Percentiles rank a stretch among this genome's conserved stretches.
phyloP scores from a whole-genome alignment of 2,797 vertebrate genomes.

The Chromobotia macracanthus region DNA sequence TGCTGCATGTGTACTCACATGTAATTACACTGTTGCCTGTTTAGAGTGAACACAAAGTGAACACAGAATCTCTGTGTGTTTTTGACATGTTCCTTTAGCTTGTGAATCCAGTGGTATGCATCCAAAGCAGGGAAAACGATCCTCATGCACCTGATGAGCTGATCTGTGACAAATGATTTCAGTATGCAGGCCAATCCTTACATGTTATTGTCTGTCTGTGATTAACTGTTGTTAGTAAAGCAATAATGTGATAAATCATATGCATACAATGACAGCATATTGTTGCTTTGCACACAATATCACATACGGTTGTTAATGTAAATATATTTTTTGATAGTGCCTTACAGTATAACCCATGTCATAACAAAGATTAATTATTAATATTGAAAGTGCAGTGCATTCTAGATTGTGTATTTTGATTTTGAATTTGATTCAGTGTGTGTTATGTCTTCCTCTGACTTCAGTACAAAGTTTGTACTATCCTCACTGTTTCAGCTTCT shows the following conservation, averaged over 20 bases:
- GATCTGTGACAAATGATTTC: neutral
- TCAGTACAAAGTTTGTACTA: conserved; percentile 61
- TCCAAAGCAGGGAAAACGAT: conserved; percentile 13
- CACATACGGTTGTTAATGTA: conserved; percentile 34
- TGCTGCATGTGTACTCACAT: neutral
- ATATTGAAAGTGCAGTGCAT: neutral
- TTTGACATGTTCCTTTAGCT: conserved; percentile 14
- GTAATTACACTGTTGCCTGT: conserved; percentile 20
- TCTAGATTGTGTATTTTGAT: neutral
- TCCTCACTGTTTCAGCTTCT: neutral
- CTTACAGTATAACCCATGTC: conserved; percentile 65
- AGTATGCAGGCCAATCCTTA: neutral
- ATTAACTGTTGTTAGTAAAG: conserved; percentile 58
- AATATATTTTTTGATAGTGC: conserved; percentile 67
- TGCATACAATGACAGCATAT: conserved; percentile 21
- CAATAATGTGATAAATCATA: conserved; percentile 67
- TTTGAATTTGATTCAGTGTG: neutral
- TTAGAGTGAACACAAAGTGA: neutral
- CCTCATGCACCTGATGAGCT: neutral
- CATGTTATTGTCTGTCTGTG: conserved; percentile 36
- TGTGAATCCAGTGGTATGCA: neutral
- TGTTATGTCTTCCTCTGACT: conserved; percentile 29
- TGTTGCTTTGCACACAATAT: conserved; percentile 40
- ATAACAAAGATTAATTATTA: neutral
- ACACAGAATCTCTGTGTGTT: neutral